Base-by-base conservation (phyloP, 2,113 vertebrate species). In the Cavia porcellus region DNA sequence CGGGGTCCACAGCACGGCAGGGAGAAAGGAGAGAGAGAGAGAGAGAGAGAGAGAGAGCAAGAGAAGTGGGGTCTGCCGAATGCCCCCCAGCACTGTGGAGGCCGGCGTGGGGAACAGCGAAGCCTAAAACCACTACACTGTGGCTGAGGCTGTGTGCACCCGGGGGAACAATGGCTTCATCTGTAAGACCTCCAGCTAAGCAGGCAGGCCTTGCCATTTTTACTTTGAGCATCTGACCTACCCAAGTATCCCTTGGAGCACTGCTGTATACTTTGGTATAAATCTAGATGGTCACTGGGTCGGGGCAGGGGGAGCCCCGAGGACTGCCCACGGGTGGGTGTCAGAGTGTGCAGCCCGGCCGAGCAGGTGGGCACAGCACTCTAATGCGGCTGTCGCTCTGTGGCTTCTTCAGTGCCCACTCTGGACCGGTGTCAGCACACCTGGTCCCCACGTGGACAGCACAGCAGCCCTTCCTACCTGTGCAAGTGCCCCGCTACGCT, bases 31-130 rank as follows among this genome's bases (percentile, higher is more conserved):
- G 62, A 38, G n/a, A 38, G 45, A 59, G 42, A 0, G 62, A 38
- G n/a, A 38, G 45, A 59, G 42, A 0, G 32, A 47, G 42, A 83
- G 57, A 52, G 50, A 52, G 81, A 79, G 55, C 55, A 17, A 52
- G 47, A 52, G 50, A 52, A 52, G 50, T 52, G 1, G 7, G 50
- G 7, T 3, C 13, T 28, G 57, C 24, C 10, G 28, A 7, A 0
- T 0, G 42, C 42, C 59, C 2, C 1, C 35, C 14, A 10, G 64
- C 0, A 13, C 12, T 0, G 7, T 15, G 25, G 50, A 62, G 22
- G 25, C n/a, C 61, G 2, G 8, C 28, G 74, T 13, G 6, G 42
- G 38, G 45, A 15, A 77, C 13, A 47, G 19, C 2, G 25, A 30
- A 77, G 42, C 74, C 74, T 13, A 7, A 14, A 10, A 47, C 3